Evolutionary conservation across 1,140 invertebrate genomes (phyloP).

Genomic region (Telenomus remus): DNA sequence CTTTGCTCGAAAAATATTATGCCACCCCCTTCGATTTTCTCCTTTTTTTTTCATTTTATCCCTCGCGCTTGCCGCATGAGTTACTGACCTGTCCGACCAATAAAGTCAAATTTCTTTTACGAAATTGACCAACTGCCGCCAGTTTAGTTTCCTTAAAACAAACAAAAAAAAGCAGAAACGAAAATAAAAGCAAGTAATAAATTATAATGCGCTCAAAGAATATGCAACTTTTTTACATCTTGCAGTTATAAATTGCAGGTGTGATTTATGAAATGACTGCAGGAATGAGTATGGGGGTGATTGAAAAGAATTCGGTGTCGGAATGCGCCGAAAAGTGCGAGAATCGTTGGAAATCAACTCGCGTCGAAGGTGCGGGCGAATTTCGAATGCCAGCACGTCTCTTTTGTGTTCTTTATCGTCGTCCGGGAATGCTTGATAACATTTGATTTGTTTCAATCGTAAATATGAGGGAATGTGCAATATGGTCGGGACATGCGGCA

Average conservation of each 20-base stretch:
- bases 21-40: conserved; percentile 18
- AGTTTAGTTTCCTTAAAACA: neutral
- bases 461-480: conserved; percentile 71
- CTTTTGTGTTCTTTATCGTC: conserved; percentile 75
- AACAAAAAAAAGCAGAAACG: neutral
- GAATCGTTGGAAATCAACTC: conserved; percentile 34
- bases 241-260: too few relatives aligned
- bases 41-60: conserved; percentile 14
- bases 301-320: too few relatives aligned
- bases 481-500: conserved; percentile 61
- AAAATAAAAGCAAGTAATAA: neutral
- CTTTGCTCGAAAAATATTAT: conserved; percentile 51
- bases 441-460: conserved; percentile 76
- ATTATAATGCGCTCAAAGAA: too few relatives aligned
- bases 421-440: conserved; percentile 74
- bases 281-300: too few relatives aligned
- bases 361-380: conserved; percentile 60
- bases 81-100: conserved; percentile 31
- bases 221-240: too few relatives aligned
- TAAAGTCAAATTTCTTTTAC: conserved; percentile 47
- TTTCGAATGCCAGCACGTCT: conserved; percentile 69
- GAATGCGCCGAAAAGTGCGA: too few relatives aligned
- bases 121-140: conserved; percentile 18
- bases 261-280: too few relatives aligned
- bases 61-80: conserved; percentile 13